Evolutionary conservation across 2,797 vertebrate species (phyloP).

Genomic region (Crotalus adamanteus): DNA sequence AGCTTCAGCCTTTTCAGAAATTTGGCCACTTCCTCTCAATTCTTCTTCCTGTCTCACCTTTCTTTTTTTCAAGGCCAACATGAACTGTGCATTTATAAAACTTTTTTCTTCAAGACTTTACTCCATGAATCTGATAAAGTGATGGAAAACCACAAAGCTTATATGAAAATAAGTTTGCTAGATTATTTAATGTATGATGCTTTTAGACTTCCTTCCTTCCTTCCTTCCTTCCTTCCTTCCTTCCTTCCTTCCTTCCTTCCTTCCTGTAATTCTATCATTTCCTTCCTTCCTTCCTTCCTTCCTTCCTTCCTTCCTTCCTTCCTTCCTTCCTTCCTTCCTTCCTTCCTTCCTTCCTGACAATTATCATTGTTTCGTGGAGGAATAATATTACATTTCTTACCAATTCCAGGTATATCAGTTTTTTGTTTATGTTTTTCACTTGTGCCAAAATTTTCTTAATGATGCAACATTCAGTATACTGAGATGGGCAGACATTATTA

Average conservation of each 20-base stretch:
- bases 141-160: background rate
- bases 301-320: too few species aligned
- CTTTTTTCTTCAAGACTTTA: background rate
- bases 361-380: background rate
- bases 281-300: too few species aligned
- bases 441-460: constrained; percentile 38
- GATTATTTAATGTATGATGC: background rate
- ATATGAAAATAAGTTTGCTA: background rate
- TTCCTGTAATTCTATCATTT: too few species aligned
- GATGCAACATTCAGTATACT: constrained; percentile 41
- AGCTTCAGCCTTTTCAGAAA: background rate
- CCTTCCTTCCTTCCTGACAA: background rate
- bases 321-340: too few species aligned
- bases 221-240: too few species aligned
- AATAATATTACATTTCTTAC: constrained; percentile 15
- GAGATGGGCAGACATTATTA: constrained; percentile 30
- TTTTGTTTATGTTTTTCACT: constrained; percentile 46
- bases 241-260: too few species aligned
- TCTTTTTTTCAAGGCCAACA: background rate
- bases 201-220: background rate
- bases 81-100: background rate
- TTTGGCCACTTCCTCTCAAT: background rate
- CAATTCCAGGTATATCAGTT: constrained; percentile 47
- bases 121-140: background rate
- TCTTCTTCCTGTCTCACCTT: background rate